Conservation (phyloP, 2,797 vertebrate genomes). For the Trachops cirrhosus region DNA sequence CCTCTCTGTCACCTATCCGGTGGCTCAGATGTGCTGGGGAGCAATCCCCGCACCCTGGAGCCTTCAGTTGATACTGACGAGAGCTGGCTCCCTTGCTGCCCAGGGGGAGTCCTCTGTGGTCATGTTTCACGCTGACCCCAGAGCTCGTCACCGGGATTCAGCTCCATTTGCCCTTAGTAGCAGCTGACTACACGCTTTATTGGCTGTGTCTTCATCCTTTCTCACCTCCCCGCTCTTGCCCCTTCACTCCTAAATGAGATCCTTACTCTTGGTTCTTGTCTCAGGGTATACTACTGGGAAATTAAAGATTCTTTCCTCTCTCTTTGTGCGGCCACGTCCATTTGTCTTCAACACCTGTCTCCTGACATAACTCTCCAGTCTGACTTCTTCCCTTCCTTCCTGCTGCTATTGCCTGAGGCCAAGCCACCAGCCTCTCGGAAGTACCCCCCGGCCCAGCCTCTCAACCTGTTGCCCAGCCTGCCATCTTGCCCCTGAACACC, state of each 20-base stretch:
- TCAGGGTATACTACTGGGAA: neutral
- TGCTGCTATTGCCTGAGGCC: neutral
- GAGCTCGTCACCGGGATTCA: neutral
- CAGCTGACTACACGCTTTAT: neutral
- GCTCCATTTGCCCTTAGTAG: neutral
- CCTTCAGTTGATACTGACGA: neutral
- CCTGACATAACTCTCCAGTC: neutral
- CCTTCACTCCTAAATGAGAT: neutral
- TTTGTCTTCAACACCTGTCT: neutral
- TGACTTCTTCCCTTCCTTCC: neutral
- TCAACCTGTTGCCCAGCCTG: neutral
- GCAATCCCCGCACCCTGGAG: neutral
- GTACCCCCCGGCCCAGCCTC: neutral
- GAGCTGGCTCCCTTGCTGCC: neutral
- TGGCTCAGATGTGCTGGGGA: neutral
- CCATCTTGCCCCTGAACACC: neutral
- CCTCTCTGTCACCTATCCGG: neutral
- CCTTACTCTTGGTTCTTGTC: neutral
- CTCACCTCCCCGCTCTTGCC: neutral
- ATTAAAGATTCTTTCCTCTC: neutral
- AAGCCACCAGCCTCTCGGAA: neutral
- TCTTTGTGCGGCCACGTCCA: neutral
- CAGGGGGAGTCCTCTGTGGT: neutral
- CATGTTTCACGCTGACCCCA: neutral
- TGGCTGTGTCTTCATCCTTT: no score